phyloP scores from a whole-genome alignment of 2,888 invertebrate species.

The Diarsia mendica region DNA sequence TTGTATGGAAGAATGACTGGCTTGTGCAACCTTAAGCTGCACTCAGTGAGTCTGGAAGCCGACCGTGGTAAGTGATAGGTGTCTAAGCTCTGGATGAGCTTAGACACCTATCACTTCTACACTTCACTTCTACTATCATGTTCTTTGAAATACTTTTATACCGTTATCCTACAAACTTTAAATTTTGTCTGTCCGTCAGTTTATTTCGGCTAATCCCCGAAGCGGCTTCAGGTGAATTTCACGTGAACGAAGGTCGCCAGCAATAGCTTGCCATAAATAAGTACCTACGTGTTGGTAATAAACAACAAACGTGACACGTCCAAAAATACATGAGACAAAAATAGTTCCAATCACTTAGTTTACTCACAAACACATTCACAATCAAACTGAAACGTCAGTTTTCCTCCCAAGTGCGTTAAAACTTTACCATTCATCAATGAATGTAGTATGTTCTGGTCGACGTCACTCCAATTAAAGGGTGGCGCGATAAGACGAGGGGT shows the following conservation, averaged over 20 bases:
- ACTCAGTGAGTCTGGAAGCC: too few species aligned
- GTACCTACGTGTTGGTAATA: background rate
- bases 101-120: too few species aligned
- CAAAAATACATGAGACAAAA: background rate
- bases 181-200: too few species aligned
- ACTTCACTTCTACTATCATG: too few species aligned
- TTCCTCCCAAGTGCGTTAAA: slow-evolving; percentile 8
- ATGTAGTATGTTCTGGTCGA: slow-evolving; percentile 54
- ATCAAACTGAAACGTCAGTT: slow-evolving; percentile 16
- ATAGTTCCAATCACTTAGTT: background rate
- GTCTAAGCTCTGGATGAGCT: too few species aligned
- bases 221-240: too few species aligned
- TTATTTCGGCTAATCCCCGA: too few species aligned
- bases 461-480: slow-evolving; percentile 67
- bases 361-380: background rate
- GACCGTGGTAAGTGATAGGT: too few species aligned
- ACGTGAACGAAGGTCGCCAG: too few species aligned
- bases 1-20: too few species aligned
- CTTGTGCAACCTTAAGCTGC: too few species aligned
- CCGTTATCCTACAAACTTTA: background rate
- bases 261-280: background rate
- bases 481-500: slow-evolving; percentile 62
- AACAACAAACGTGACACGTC: background rate
- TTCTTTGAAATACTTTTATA: background rate
- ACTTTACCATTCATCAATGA: slow-evolving; percentile 47